Evolutionary conservation across 2,797 vertebrate species (phyloP).

Genomic region (Melanotaenia parkinsoni): DNA sequence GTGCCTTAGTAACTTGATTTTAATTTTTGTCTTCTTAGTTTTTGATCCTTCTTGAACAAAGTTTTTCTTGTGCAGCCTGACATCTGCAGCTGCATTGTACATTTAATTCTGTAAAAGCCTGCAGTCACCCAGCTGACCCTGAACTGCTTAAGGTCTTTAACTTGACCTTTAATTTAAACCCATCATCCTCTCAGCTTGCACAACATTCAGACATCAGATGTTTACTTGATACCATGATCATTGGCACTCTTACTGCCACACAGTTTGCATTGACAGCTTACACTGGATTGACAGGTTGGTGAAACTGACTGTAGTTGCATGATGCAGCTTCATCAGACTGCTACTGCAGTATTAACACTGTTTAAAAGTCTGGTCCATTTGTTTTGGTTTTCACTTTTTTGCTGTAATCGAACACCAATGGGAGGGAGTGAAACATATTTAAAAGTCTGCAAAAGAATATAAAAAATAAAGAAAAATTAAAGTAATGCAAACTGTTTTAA

Average conservation of each 20-base stretch:
- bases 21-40: no score
- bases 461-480: background rate
- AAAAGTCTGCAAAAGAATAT: background rate
- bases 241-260: slow-evolving; percentile 2
- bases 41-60: background rate
- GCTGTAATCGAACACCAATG: background rate
- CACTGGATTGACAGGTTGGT: background rate
- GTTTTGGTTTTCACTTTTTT: background rate
- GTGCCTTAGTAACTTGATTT: no score
- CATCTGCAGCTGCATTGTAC: background rate
- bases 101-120: slow-evolving; percentile 18
- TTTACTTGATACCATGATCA: slow-evolving; percentile 13
- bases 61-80: background rate
- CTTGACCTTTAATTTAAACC: slow-evolving; percentile 35
- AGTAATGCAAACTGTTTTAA: background rate
- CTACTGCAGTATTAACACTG: background rate
- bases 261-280: background rate
- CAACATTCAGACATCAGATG: background rate
- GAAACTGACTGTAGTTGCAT: background rate
- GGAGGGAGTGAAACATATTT: background rate
- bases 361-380: background rate
- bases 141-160: slow-evolving; percentile 5
- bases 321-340: background rate
- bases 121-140: background rate
- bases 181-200: slow-evolving; percentile 8